Evolutionary conservation across 2,113 vertebrate genomes (phyloP).

Genomic region (Sialia sialis): DNA sequence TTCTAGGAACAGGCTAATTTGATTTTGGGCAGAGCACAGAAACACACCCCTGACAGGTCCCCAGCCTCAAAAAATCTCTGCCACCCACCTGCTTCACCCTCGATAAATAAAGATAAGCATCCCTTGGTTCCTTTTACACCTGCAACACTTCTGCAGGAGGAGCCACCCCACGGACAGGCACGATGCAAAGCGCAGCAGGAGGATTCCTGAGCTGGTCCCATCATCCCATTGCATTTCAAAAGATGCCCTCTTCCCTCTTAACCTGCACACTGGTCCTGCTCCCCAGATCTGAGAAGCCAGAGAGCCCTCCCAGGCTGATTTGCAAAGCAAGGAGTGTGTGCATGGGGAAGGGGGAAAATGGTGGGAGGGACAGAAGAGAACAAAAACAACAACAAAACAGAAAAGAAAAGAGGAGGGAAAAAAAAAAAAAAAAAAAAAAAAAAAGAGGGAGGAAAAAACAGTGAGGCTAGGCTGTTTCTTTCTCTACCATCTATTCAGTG

Average conservation of each 20-base stretch:
- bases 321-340: rapidly evolving
- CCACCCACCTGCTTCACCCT: background rate
- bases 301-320: background rate
- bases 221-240: background rate
- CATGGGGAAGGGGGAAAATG: rapidly evolving
- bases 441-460: rapidly evolving
- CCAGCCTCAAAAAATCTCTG: background rate
- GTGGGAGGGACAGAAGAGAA: background rate
- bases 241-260: background rate
- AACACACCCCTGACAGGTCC: background rate
- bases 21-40: background rate
- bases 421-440: too few species aligned
- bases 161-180: background rate
- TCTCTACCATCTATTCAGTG: background rate
- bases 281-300: background rate
- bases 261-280: background rate
- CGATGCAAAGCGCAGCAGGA: rapidly evolving
- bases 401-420: too few species aligned
- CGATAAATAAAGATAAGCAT: background rate
- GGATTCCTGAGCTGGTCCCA: background rate
- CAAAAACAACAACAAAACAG: background rate
- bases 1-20: background rate
- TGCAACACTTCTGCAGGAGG: background rate
- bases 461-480: background rate
- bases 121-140: background rate